Base-by-base conservation (phyloP, 2,888 invertebrate genomes). In the Ichneumon xanthorius region DNA sequence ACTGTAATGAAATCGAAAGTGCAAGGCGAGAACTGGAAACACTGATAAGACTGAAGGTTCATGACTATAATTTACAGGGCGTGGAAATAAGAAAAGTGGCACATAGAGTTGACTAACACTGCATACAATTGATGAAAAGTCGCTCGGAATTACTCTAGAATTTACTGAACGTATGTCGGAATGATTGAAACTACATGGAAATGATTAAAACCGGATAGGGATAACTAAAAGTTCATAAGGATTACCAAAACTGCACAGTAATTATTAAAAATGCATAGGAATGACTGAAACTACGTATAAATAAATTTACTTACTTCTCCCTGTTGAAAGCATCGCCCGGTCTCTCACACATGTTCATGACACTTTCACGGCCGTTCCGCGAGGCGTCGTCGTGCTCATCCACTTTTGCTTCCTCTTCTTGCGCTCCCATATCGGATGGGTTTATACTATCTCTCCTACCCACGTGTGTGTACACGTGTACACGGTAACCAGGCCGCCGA, bases 401-500 rank as follows among this genome's bases (percentile, higher is more conserved):
- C 77, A 61, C 67, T 53, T 76, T 63, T 75, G 33, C 58, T 55
- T 70, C 45, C 48, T 30, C 70, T 55, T 22, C 22, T 80, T 61
- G 48, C 22, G 45, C 72, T 53, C 65, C 30, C 63, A n/a, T 30
- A 37, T 50, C 50, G 53, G 22, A 50, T 50, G 75, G 63, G 63
- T 30, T 14, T 70, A 80, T 76, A 80, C 85, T 80, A 77, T 86
- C 76, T 82, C 77, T 80, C 63, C 75, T 77, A 48, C 55, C 79
- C 72, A 73, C 80, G 85, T 80, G 85, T 80, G 83, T 86, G 83
- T 83, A 82, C 85, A 82, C 85, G 80, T 83, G 85, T 86, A 82
- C 50, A 68, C 67, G 78, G 80, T 86, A 87, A 86, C 85, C 85
- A 85, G 85, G 84, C 85, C 83, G 84, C 72, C 76, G 73, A 78